Conservation (phyloP, 2,797 vertebrate genomes). For the Catharus ustulatus region DNA sequence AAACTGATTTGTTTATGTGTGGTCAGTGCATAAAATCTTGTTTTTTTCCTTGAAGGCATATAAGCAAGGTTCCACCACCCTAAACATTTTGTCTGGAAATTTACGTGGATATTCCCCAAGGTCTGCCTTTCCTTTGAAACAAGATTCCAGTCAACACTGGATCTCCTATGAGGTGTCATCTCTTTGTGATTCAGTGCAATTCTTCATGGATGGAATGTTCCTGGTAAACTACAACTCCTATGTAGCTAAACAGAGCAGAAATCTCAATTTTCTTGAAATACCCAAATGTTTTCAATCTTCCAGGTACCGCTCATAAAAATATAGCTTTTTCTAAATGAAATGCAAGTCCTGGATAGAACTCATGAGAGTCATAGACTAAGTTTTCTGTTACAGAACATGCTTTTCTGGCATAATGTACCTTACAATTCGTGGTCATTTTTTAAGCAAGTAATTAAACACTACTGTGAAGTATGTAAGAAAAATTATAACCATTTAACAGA, state of each 20-base stretch:
- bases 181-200: not conserved
- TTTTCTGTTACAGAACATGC: not conserved
- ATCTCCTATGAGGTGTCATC: not conserved
- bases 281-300: not conserved
- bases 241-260: not conserved
- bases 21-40: not conserved
- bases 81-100: not conserved
- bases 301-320: not conserved
- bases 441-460: conserved; percentile 11
- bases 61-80: not conserved
- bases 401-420: not conserved
- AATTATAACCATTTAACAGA: conserved; percentile 17
- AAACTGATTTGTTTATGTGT: not conserved
- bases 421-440: not conserved
- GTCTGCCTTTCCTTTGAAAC: not conserved
- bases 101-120: not conserved
- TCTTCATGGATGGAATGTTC: not conserved
- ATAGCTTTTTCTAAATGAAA: not conserved
- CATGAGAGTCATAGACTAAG: not conserved
- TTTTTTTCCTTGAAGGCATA: not conserved
- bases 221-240: not conserved
- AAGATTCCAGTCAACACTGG: not conserved
- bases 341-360: not conserved
- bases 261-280: not conserved
- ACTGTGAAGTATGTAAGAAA: not conserved